These are phyloP conservation scores for Bucorvus abyssinicus DNA, from an alignment of 2,797 vertebrate species.

Conservation along the genomic window DNA sequence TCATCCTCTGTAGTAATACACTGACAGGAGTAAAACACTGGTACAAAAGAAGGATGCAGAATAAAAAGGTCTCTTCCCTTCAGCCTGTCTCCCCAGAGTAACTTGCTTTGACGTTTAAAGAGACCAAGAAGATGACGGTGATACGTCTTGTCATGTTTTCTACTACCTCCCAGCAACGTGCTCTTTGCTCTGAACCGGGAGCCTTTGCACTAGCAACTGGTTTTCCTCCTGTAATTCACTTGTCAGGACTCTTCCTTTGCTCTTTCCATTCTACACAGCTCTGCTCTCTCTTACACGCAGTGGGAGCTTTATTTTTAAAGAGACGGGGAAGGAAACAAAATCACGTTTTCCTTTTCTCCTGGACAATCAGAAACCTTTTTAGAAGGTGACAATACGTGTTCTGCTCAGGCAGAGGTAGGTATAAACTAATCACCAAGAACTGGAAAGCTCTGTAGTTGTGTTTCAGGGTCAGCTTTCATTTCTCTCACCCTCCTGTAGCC, in stretches of 20 bases:
- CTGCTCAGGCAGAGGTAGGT: not conserved
- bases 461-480: not conserved
- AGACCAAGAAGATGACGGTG: not conserved
- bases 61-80: conserved; percentile 18
- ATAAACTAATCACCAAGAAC: not conserved
- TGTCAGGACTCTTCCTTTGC: not conserved
- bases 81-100: conserved; percentile 25
- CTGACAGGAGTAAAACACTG: not conserved
- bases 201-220: not conserved
- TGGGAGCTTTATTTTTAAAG: not conserved
- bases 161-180: not conserved
- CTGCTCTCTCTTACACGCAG: not conserved
- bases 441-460: not conserved
- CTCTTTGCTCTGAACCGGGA: conserved; percentile 17
- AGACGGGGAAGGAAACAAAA: not conserved
- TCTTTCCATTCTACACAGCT: not conserved
- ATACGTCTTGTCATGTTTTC: not conserved
- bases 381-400: not conserved
- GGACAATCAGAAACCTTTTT: not conserved
- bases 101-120: not conserved
- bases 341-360: not conserved
- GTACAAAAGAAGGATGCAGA: not conserved
- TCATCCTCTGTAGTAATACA: not conserved
- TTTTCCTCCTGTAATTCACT: not conserved
- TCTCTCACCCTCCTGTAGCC: not conserved